Base-by-base conservation (phyloP, 2,113 vertebrate genomes). In the Pogona vitticeps region DNA sequence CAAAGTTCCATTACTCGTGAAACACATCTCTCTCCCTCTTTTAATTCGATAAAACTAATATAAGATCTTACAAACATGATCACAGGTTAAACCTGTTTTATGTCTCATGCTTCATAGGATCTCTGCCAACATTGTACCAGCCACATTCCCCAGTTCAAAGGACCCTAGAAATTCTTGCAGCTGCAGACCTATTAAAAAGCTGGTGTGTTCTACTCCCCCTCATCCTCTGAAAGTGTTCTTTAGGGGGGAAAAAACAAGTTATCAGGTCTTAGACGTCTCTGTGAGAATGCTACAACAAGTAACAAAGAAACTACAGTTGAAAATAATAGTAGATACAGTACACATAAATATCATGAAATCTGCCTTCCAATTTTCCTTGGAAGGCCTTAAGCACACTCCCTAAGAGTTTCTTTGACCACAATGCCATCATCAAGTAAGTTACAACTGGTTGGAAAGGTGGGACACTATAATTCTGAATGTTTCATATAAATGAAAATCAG, bases 391-490 rank as follows among this genome's bases (percentile, higher is more conserved):
- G 14, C 31, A 80, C 28, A 88, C 15, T 40, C 87, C 52, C 52
- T 13, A 26, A 80, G 83, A 17, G 26, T 82, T 42, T 56, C 3
- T 67, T 88, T 65, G 33, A 26, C 18, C 61, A 65, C 87, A 86
- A 86, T 76, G 58, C 17, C 77, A 58, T 84, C 79, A 88, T 38
- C 3, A 26, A 90, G 23, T 88, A 26, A 83, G 40, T 17, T 78
- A 20, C n/a, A 88, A 84, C 26, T 72, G 28, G 88, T 89, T 88
- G 61, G 88, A 83, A 91, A 89, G 58, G 71, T 89, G 88, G 82
- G 23, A 80, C 76, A 85, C 3, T 80, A 15, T 76, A 21, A 58
- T 82, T 88, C 91, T 91, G 76, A 89, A 82, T 1, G n/a, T 71
- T 88, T 91, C 75, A 61, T 88, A 85, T 72, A 70, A 26, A 84